Percentiles rank a stretch among this genome's conserved stretches.
Conservation (phyloP, 92 coral and sea anemone species). For the Meandrina meandrites region DNA sequence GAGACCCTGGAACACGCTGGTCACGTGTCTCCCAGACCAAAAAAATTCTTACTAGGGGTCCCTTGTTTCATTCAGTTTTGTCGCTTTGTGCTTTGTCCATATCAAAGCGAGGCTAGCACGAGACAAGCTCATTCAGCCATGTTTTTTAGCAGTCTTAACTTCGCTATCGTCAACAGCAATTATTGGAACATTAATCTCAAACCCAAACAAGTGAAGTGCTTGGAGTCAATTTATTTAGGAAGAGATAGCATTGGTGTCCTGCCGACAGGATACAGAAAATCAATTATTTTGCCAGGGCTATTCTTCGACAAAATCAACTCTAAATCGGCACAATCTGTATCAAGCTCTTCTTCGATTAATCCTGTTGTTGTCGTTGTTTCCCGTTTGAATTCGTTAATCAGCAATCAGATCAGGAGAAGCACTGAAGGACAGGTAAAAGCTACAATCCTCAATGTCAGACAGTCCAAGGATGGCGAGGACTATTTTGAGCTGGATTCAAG, state of each 20-base stretch:
- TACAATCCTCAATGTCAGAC: slow-evolving; percentile 31
- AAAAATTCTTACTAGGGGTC: too few relatives aligned
- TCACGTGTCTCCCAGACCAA: too few relatives aligned
- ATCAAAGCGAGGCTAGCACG: too few relatives aligned
- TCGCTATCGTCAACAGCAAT: too few relatives aligned
- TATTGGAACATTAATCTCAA: slow-evolving; percentile 42
- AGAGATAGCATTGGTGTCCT: slow-evolving; percentile 52
- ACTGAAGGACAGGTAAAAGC: slow-evolving; percentile 42
- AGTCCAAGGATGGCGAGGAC: slow-evolving; percentile 8
- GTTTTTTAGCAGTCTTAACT: too few relatives aligned
- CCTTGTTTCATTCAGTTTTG: too few relatives aligned
- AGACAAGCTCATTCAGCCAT: too few relatives aligned
- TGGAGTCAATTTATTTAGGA: slow-evolving; percentile 44
- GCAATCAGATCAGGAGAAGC: slow-evolving; percentile 52
- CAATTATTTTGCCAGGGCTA: slow-evolving; percentile 45
- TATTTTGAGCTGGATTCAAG: slow-evolving; percentile 20
- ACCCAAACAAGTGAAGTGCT: slow-evolving; percentile 50
- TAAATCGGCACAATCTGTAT: not conserved
- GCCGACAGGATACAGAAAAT: slow-evolving; percentile 63
- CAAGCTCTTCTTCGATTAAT: not conserved
- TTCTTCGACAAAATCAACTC: slow-evolving; percentile 32
- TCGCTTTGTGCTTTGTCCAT: too few relatives aligned
- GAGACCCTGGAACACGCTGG: too few relatives aligned
- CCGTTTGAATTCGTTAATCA: slow-evolving; percentile 47
- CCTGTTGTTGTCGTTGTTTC: slow-evolving; percentile 49